Conservation (phyloP, 1,140 invertebrate genomes). For the Teleopsis dalmanni region DNA sequence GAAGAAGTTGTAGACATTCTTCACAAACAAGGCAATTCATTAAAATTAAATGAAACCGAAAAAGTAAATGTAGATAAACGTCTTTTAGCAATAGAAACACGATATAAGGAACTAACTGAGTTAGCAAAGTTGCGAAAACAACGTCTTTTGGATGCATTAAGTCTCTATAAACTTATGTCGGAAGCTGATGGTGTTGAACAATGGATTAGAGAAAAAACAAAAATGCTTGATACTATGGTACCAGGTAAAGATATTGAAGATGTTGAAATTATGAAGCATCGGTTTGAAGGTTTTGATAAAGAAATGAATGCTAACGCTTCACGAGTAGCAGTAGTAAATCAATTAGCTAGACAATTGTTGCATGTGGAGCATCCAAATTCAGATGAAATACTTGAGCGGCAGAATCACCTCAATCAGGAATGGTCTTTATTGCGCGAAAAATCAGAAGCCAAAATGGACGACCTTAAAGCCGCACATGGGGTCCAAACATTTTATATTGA, state of each 20-base stretch:
- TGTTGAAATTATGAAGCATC: conserved; percentile 99
- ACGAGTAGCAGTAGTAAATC: conserved; percentile 94
- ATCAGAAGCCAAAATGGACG: conserved; percentile 89
- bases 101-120: conserved; percentile 93
- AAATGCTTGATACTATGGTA: conserved; percentile 96
- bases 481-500: conserved; percentile 99
- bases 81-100: conserved; percentile 87
- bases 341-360: conserved; percentile 80
- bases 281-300: conserved; percentile 98
- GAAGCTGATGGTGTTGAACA: conserved; percentile 98
- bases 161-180: conserved; percentile 93
- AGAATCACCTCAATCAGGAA: conserved; percentile 79
- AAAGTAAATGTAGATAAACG: conserved; percentile 80
- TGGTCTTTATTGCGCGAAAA: conserved; percentile 83
- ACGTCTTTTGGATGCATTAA: conserved; percentile 89
- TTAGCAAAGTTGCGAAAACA: conserved; percentile 94
- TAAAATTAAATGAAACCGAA: conserved; percentile 84
- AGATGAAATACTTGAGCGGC: conserved; percentile 83
- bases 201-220: conserved; percentile 98
- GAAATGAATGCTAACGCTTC: conserved; percentile 98
- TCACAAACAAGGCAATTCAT: conserved; percentile 79
- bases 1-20: conserved; percentile 85
- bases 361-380: conserved; percentile 98
- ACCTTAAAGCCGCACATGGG: conserved; percentile 91
- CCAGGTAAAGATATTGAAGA: conserved; percentile 98